phyloP scores from a whole-genome alignment of 2,113 vertebrate species.

The Phodopus roborovskii region DNA sequence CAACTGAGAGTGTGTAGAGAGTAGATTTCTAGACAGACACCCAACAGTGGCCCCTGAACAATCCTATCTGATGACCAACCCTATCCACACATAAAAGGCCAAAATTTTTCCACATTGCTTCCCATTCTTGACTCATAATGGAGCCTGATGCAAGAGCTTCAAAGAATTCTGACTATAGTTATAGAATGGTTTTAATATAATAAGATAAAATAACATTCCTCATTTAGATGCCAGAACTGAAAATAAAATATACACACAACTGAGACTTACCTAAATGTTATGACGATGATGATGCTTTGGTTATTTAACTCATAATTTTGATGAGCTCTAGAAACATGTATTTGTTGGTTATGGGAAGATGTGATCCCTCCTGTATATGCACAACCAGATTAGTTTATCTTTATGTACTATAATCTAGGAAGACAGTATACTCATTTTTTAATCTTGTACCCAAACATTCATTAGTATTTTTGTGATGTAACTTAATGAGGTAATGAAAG shows the following conservation, averaged over 20 bases:
- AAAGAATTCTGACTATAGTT: conserved; percentile 83
- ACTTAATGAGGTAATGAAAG: conserved; percentile 75
- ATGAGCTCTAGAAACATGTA: neutral
- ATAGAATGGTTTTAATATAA: conserved; percentile 74
- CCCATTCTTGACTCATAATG: conserved; percentile 72
- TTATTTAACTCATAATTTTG: conserved; percentile 56
- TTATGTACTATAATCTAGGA: conserved; percentile 60
- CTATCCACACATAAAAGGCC: conserved; percentile 42
- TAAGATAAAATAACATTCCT: conserved; percentile 53
- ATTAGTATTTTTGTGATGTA: conserved; percentile 72
- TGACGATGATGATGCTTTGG: conserved; percentile 49
- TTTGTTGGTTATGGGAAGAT: conserved; percentile 65
- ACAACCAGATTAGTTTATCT: conserved; percentile 49
- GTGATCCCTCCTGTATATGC: conserved; percentile 22
- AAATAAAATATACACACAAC: conserved; percentile 63
- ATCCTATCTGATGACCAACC: conserved; percentile 50
- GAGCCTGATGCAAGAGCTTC: conserved; percentile 75
- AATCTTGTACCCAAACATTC: conserved; percentile 51
- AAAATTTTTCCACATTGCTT: conserved; percentile 31
- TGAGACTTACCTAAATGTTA: conserved; percentile 65
- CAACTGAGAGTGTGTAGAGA: conserved; percentile 12
- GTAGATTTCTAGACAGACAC: conserved; percentile 55
- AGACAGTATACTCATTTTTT: conserved; percentile 71
- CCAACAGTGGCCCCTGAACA: neutral
- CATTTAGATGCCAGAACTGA: conserved; percentile 70